Conservation (phyloP, 2,797 vertebrate species). For the Enteromius thamalakanensis region DNA sequence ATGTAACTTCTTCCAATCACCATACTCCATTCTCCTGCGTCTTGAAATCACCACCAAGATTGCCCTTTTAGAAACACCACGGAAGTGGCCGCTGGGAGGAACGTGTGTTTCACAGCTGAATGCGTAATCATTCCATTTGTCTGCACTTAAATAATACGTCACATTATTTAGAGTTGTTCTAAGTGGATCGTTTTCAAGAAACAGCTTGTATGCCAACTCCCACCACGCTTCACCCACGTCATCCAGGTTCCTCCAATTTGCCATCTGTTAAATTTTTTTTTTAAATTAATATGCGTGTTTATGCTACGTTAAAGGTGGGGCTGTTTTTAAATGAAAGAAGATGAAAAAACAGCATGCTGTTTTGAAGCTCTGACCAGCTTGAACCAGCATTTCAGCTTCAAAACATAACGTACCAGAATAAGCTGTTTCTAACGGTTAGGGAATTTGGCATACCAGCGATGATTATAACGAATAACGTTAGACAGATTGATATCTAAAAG, state of each 20-base stretch:
- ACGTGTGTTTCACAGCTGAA: background rate
- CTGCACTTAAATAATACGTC: rapidly evolving
- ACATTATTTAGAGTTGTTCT: background rate
- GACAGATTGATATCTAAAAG: too few relatives aligned
- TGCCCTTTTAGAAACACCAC: background rate
- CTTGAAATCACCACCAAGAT: slow-evolving; percentile 13
- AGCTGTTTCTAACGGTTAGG: too few relatives aligned
- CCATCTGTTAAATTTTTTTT: too few relatives aligned
- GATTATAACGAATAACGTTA: too few relatives aligned
- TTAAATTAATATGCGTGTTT: background rate
- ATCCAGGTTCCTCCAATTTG: background rate
- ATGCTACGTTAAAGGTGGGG: too few relatives aligned
- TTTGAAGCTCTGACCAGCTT: too few relatives aligned
- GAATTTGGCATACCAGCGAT: too few relatives aligned
- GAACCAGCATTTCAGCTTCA: too few relatives aligned
- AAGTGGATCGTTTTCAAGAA: background rate
- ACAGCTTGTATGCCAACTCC: background rate
- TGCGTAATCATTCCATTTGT: background rate
- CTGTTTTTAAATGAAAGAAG: too few relatives aligned
- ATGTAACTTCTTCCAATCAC: rapidly evolving
- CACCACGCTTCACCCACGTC: background rate
- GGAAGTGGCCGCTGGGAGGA: background rate
- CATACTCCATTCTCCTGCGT: rapidly evolving
- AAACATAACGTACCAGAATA: too few relatives aligned
- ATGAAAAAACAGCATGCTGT: too few relatives aligned